phyloP scores from a whole-genome alignment of 2,888 invertebrate genomes.

The Lampropteryx suffumata region DNA sequence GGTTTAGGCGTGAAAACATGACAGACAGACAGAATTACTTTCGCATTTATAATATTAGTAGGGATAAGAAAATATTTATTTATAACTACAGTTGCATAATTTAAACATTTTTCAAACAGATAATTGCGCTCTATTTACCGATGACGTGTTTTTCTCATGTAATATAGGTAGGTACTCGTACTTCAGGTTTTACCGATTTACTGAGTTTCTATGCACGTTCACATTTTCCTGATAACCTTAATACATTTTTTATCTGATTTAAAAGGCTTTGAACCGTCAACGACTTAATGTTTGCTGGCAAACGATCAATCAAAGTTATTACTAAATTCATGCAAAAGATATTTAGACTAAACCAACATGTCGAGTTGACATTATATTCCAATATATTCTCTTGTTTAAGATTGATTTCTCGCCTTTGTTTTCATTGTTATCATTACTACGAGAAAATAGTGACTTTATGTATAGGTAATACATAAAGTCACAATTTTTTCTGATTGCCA shows the following conservation, averaged over 20 bases:
- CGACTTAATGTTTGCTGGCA: slow-evolving; percentile 27
- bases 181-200: slow-evolving; percentile 5
- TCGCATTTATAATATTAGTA: no score
- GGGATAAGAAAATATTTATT: no score
- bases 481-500: no score
- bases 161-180: neutral
- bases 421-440: no score
- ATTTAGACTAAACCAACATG: slow-evolving; percentile 10
- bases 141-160: slow-evolving; percentile 11
- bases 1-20: no score
- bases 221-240: slow-evolving; percentile 47
- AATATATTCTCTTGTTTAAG: no score
- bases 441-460: no score
- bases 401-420: no score
- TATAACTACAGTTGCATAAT: no score
- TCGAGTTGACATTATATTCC: neutral
- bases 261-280: slow-evolving; percentile 33
- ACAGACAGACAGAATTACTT: no score
- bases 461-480: no score
- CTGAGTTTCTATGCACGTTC: slow-evolving; percentile 22
- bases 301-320: slow-evolving; percentile 18
- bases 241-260: slow-evolving; percentile 38
- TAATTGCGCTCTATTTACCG: neutral
- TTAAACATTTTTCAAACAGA: neutral
- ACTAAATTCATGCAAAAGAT: neutral